Evolutionary conservation across 1,140 invertebrate genomes (phyloP).

Genomic region (Leptinotarsa defecta): DNA sequence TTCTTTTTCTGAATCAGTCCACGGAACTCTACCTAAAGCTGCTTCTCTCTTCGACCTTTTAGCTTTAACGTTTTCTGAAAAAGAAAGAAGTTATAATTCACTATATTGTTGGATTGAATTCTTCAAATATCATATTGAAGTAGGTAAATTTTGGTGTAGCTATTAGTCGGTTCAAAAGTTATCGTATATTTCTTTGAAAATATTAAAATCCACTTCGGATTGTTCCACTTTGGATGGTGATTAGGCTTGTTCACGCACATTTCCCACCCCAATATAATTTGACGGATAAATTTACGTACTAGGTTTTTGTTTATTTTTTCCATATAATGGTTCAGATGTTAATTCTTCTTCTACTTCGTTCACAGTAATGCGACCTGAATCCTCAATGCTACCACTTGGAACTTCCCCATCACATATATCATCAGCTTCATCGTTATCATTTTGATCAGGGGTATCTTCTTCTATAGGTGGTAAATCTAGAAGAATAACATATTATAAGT

Average conservation of each 20-base stretch:
- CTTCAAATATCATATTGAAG: not conserved
- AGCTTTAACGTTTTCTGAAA: conserved; percentile 6
- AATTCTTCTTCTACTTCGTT: conserved; percentile 9
- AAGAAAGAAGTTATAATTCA: not conserved
- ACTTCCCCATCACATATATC: conserved; percentile 9
- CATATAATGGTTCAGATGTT: conserved; percentile 13
- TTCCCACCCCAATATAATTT: not conserved
- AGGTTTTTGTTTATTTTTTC: conserved; percentile 23
- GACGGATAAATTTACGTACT: conserved; percentile 30
- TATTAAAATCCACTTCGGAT: not conserved
- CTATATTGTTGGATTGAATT: not conserved
- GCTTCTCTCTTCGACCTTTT: conserved; percentile 7
- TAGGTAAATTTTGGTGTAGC: not conserved
- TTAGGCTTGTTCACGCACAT: not conserved
- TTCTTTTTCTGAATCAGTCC: conserved; percentile 8
- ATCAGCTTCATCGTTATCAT: conserved; percentile 25
- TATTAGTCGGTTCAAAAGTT: not conserved
- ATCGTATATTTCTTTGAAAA: not conserved
- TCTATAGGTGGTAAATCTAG: conserved; percentile 26
- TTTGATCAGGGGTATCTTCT: conserved; percentile 21
- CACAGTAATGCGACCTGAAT: not conserved
- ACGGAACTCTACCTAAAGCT: conserved; percentile 9
- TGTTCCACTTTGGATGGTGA: too few species aligned
- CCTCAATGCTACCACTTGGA: not conserved
- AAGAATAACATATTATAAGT: not conserved